Evolutionary conservation across 1,140 invertebrate species (phyloP).

Genomic region (Copidosoma floridanum): DNA sequence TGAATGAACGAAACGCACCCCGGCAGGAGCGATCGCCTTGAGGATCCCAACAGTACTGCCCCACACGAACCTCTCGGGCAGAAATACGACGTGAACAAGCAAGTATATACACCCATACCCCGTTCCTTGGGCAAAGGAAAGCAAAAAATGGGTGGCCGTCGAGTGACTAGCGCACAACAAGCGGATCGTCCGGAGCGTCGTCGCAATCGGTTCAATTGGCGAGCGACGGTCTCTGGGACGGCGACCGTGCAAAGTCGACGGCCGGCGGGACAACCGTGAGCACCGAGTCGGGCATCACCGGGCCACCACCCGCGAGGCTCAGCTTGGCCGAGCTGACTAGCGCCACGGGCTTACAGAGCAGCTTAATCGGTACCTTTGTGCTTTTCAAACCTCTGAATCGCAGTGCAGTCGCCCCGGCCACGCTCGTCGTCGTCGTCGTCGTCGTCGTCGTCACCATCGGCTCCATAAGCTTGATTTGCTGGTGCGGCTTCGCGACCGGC

Average conservation of each 20-base stretch:
- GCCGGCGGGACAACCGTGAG: conserved; percentile 43
- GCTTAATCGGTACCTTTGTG: conserved; percentile 39
- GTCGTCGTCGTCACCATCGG: conserved; percentile 40
- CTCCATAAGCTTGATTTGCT: no score
- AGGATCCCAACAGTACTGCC: no score
- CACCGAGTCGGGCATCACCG: conserved; percentile 26
- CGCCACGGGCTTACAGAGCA: conserved; percentile 45
- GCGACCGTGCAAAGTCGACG: conserved; percentile 51
- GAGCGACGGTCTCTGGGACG: conserved; percentile 45
- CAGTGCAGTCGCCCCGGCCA: no score
- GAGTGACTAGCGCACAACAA: background rate
- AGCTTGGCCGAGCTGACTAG: conserved; percentile 37
- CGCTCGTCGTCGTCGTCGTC: background rate
- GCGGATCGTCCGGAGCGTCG: background rate
- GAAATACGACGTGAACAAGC: conserved; percentile 1
- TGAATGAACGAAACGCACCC: no score
- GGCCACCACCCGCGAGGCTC: conserved; percentile 29
- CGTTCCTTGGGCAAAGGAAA: no score
- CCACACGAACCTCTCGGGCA: no score
- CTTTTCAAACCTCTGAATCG: no score
- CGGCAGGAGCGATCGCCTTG: no score
- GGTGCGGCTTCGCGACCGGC: conserved; percentile 35
- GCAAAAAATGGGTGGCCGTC: no score
- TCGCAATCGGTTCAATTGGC: conserved; percentile 50
- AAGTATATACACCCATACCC: no score